These are phyloP conservation scores for Pagetopsis macropterus DNA, from an alignment of 2,797 vertebrate species.

Conservation along the genomic window DNA sequence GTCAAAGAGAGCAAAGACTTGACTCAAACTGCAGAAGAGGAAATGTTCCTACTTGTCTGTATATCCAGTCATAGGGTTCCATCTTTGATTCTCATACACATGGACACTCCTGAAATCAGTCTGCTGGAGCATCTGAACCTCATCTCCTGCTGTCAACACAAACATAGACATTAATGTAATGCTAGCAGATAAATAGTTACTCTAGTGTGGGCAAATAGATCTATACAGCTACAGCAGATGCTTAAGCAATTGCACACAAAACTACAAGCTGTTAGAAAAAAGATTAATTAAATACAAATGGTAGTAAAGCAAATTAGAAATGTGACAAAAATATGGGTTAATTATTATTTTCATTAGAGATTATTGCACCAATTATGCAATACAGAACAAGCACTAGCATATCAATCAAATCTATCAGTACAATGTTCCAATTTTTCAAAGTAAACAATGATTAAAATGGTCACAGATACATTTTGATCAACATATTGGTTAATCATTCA, in stretches of 20 bases:
- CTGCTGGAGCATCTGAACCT: slow-evolving; percentile 83
- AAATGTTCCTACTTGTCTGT: slow-evolving; percentile 87
- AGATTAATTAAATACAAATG: neutral
- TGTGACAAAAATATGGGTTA: neutral
- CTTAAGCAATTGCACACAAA: slow-evolving; percentile 21
- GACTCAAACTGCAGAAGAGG: neutral
- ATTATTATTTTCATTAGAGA: neutral
- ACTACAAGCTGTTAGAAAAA: slow-evolving; percentile 36
- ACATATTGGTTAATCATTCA: neutral
- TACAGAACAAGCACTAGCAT: neutral
- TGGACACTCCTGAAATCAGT: slow-evolving; percentile 89
- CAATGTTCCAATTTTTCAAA: neutral
- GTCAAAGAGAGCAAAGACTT: neutral
- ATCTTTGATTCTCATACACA: slow-evolving; percentile 97
- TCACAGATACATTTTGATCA: neutral
- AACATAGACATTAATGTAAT: neutral
- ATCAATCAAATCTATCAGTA: neutral
- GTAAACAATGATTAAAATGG: neutral
- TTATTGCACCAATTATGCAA: neutral
- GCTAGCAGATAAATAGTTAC: neutral
- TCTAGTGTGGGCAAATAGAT: too few relatives aligned
- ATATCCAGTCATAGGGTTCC: slow-evolving; percentile 97
- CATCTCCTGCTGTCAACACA: slow-evolving; percentile 76
- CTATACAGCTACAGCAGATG: slow-evolving; percentile 21
- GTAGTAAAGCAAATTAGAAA: neutral